Conservation (phyloP, 2,888 invertebrate genomes). For the Drosophila melanosoma region DNA sequence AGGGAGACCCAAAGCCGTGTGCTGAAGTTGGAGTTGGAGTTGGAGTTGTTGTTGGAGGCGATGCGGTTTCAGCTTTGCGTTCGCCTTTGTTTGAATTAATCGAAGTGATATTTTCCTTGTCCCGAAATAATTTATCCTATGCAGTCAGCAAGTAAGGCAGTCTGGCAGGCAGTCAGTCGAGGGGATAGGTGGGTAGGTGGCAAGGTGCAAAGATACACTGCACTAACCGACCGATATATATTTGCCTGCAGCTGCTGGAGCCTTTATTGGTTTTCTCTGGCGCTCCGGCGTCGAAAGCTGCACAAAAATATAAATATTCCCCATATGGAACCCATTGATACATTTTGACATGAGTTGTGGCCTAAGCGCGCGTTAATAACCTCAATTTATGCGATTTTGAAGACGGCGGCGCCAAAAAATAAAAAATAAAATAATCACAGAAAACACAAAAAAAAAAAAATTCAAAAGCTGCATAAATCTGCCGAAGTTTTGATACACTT, state of each 20-base stretch:
- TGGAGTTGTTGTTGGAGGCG: not conserved
- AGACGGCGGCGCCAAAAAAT: conserved; percentile 62
- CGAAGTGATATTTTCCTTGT: conserved; percentile 85
- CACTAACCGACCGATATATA: conserved; percentile 11
- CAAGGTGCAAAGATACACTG: conserved; percentile 3
- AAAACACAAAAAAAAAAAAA: conserved; percentile 1
- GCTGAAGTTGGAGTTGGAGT: conserved; percentile 2
- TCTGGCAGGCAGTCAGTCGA: no score
- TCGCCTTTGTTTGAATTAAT: conserved; percentile 85
- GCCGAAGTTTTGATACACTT: conserved; percentile 20
- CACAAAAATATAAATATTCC: conserved; percentile 83
- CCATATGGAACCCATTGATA: conserved; percentile 83
- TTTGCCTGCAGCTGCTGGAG: conserved; percentile 57
- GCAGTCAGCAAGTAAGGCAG: conserved; percentile 20
- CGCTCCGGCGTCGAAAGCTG: conserved; percentile 48
- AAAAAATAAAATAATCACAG: not conserved
- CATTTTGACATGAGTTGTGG: conserved; percentile 84
- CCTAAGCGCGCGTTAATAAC: conserved; percentile 82
- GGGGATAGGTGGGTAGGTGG: not conserved
- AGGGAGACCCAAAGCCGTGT: not conserved
- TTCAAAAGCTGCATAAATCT: conserved; percentile 1
- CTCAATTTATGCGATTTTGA: conserved; percentile 81
- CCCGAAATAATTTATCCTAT: conserved; percentile 84
- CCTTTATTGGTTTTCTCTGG: conserved; percentile 68
- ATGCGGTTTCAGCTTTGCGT: conserved; percentile 40